Conservation (phyloP, 1,140 invertebrate genomes). For the Adelges cooleyi region DNA sequence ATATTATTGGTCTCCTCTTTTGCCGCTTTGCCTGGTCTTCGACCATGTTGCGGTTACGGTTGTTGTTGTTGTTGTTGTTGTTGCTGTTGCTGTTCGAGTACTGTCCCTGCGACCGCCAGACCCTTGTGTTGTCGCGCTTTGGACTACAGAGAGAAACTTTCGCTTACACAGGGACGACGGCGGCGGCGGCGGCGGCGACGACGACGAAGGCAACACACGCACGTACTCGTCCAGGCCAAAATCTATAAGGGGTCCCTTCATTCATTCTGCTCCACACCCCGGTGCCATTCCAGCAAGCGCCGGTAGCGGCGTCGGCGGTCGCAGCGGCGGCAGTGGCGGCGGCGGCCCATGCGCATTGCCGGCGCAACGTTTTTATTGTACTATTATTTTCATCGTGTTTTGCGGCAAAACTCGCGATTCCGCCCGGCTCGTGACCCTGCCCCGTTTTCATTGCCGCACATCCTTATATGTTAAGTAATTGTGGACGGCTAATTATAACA, state of each 20-base stretch:
- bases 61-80: not conserved
- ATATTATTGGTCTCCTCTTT: no score
- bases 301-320: not conserved
- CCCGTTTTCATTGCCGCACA: no score
- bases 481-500: no score
- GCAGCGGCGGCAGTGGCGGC: not conserved
- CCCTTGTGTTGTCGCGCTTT: not conserved
- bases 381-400: no score
- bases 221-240: constrained; percentile 10
- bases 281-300: not conserved
- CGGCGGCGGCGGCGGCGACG: not conserved
- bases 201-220: not conserved
- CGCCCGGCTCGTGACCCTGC: no score
- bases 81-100: not conserved
- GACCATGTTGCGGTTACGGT: not conserved
- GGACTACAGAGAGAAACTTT: no score
- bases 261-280: no score
- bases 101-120: not conserved
- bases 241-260: constrained; percentile 3
- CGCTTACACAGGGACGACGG: not conserved
- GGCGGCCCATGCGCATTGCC: not conserved
- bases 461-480: no score
- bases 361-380: no score
- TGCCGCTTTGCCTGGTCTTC: not conserved
- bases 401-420: no score